Conservation (phyloP, 2,888 invertebrate species). For the Lepidochitona cinerea region DNA sequence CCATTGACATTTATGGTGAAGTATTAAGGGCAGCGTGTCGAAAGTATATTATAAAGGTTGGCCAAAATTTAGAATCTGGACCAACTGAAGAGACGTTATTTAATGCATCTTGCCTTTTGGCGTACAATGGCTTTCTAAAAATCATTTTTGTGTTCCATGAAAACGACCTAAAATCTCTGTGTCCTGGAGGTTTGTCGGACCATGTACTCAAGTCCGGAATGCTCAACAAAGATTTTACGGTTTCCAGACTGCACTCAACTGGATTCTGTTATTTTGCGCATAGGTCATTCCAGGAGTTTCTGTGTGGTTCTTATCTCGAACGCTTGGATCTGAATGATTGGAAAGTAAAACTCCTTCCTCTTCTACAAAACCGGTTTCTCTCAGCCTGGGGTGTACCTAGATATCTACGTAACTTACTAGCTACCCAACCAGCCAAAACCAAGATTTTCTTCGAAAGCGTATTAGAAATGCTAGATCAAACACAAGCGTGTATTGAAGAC, state of each 20-base stretch:
- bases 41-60: background rate
- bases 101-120: background rate
- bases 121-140: background rate
- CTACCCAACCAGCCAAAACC: no score
- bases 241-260: background rate
- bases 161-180: background rate
- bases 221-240: background rate
- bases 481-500: no score
- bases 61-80: background rate
- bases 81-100: background rate
- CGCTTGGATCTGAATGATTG: no score
- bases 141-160: background rate
- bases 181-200: background rate
- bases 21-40: background rate
- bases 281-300: background rate
- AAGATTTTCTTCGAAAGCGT: no score
- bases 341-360: no score
- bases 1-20: background rate
- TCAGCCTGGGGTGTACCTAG: no score
- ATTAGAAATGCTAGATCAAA: no score
- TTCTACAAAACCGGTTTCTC: no score
- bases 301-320: background rate
- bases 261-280: background rate
- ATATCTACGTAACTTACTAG: no score
- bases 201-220: background rate